Evolutionary conservation across 2,888 invertebrate genomes (phyloP), one percentile per base, ranked within the genome.

Genomic region (Stenolophus ochropezus): DNA sequence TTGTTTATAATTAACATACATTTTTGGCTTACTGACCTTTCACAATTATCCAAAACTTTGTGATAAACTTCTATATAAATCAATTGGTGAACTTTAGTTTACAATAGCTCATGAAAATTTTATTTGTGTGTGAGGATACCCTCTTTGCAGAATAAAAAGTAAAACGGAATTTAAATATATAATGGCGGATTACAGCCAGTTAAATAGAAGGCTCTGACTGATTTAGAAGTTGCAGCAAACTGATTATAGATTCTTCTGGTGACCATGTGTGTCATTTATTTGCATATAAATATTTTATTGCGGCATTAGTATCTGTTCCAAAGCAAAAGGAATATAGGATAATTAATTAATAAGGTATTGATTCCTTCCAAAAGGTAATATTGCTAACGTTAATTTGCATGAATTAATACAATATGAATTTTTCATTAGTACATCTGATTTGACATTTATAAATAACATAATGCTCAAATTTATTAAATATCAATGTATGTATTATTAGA

Each of bases 11-110:
- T 61, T 61, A 61, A 4, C 61, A 61, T 61, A 61, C 11, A 23
- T 2, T 25, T 58, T 58, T 58, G 58, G 58, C 58, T 8, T 21
- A 21, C 25, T 58, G 58, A 58, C 58, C 58, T 58, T 58, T 58
- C 25, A 58, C 53, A 61, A 61, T 61, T 27, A 61, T 61, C 61
- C 23, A 23, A 61, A 61, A 61, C 25, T 25, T 61, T 61, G 4
- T 1, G 14, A 25, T 21, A 61, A 61, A 25, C 21, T 25, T 61
- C 11, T 56, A 61, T 23, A 61, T 61, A 61, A 61, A 61, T 27
- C 61, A 61, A 61, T 61, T n/a, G 14, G 23, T 58, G 5, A 61
- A 61, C 14, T 25, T 61, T 61, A 11, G 23, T 61, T 61, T 61
- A 56, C 21, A 56, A 56, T 56, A 56, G 20, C 20, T 56, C 6